Base-by-base conservation (phyloP, 2,888 invertebrate species). In the Zootermopsis nevadensis region DNA sequence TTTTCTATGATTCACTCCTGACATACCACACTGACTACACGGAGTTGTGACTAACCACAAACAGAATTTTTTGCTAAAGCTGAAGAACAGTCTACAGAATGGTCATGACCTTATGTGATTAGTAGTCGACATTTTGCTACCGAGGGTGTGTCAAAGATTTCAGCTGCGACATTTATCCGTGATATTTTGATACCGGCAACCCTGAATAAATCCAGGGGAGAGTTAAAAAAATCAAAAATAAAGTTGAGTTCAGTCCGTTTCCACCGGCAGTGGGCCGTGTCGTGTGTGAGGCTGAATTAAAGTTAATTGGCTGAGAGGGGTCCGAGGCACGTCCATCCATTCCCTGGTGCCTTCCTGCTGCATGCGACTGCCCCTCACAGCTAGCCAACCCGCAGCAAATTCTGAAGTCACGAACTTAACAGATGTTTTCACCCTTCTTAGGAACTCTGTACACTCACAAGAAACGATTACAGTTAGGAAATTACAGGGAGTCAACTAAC, bases 361-460 rank as follows among this genome's bases (percentile, higher is more conserved):
- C 69, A 69, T 33, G 33, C 22, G 33, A 69, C 69, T 69, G 69
- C 69, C 69, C 33, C 33, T 30, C 69, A 48, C 19, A 15, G 48
- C 19, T 19, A 15, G 19, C 19, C 48, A 48, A 48, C 60, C 27
- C 27, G 60, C 60, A 60, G 60, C 10, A 27, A 3, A 60, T 27
- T 27, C 60, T n/a, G n/a, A 38, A 74, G 38, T 74, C 74, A 74
- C 38, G 74, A 74, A 38, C 74, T 22, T 22, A 24, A 19, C 38
- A 74, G 74, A 74, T 42, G 74, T n/a, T 74, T 74, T 74, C 74
- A 33, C 74, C 74, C 74, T 74, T 74, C 74, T n/a, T 38, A 42
- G 15, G 38, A 24, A n/a, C n/a, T 24, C 22, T 2, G 74, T 74
- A 74, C 42, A 74, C 24, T 74, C 74, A 38, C 12, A 31, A 8